Evolutionary conservation across 2,797 vertebrate genomes (phyloP), one percentile per base, ranked within the genome.

Genomic region (Sylvia borin): DNA sequence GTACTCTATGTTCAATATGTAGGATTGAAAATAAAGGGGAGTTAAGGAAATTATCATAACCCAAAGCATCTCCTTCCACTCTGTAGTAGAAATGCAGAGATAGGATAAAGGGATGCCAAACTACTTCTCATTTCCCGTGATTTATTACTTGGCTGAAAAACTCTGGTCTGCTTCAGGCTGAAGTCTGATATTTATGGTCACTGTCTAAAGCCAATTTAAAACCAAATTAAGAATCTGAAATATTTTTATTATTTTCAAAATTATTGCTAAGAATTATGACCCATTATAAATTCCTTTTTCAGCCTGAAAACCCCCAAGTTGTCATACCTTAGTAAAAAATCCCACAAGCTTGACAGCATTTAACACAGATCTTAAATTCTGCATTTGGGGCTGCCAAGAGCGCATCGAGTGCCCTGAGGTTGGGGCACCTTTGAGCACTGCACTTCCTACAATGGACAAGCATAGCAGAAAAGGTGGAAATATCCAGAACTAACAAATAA

Each of bases 151-250:
- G 91, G 70, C 73, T 92, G 34, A 26, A 83, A 94, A 77, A 62
- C 38, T 66, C 72, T 3, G 3, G 8, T 54, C 65, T 89, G 91
- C 66, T 92, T 53, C 51, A 87, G 85, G 80, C 54, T 81, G 58
- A 92, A 78, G 47, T 66, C 40, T 70, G 42, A 51, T 91, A 91
- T 96, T 96, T 95, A 95, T 51, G 65, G 71, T 53, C 60, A 66
- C 34, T 53, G 32, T 51, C 47, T 53, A 83, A 85, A 77, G 70
- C 38, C 67, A 75, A 66, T 87, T 93, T 88, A 64, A 96, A 95
- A 85, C 19, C 26, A 31, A 95, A 81, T 70, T 29, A 90, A 32
- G 54, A 67, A 83, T 73, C 19, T 45, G 53, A 88, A 90, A 55
- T 79, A 65, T 73, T 92, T 92, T 83, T 65, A 67, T 79, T 90